Evolutionary conservation across 2,113 vertebrate species (phyloP).

Genomic region (Gymnorhina tibicen): DNA sequence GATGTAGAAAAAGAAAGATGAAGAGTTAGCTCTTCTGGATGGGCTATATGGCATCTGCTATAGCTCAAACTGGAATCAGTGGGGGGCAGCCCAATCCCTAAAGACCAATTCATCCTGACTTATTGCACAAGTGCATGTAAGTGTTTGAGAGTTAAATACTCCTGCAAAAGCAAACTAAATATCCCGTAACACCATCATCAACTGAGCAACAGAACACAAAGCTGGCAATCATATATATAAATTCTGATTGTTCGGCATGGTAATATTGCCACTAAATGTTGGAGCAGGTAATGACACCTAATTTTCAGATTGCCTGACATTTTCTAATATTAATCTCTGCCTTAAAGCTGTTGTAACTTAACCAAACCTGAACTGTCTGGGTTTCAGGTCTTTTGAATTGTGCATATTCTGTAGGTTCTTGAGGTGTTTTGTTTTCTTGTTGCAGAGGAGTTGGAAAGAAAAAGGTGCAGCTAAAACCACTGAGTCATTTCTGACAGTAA

Average conservation of each 20-base stretch:
- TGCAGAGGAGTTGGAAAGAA: neutral
- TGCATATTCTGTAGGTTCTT: neutral
- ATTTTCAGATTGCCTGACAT: neutral
- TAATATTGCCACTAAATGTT: neutral
- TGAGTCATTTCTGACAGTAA: neutral
- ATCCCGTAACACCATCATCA: neutral
- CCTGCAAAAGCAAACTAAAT: neutral
- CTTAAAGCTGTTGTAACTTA: neutral
- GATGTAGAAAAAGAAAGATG: neutral
- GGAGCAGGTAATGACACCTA: neutral
- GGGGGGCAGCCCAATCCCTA: neutral
- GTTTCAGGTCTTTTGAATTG: neutral
- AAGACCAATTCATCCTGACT: neutral
- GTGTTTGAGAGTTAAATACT: neutral
- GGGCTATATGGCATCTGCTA: slow-evolving; percentile 1
- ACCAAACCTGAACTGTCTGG: neutral
- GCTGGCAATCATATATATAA: neutral
- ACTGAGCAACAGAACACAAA: neutral
- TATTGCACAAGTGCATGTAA: neutral
- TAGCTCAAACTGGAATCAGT: neutral
- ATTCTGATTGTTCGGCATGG: neutral
- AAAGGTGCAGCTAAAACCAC: neutral
- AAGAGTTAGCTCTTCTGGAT: neutral
- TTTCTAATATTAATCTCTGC: neutral
- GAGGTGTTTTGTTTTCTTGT: neutral